Conservation (phyloP, 1,140 invertebrate species). For the Pollicipes pollicipes region DNA sequence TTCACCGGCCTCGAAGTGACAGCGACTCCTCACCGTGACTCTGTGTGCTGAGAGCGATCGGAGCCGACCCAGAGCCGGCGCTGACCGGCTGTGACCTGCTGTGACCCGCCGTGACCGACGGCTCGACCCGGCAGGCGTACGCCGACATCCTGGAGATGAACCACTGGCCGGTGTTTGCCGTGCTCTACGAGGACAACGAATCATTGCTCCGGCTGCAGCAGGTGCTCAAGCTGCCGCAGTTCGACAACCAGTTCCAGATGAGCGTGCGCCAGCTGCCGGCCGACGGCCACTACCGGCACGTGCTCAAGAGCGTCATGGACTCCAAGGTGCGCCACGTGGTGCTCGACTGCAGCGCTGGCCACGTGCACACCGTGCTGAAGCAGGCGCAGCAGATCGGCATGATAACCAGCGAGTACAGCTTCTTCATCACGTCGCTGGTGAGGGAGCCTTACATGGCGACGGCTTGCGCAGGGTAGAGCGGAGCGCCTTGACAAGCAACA, state of each 20-base stretch:
- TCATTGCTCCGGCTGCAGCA: conserved; percentile 36
- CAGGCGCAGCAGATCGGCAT: conserved; percentile 70
- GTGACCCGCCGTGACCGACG: no score
- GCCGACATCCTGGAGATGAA: conserved; percentile 30
- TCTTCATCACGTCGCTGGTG: conserved; percentile 59
- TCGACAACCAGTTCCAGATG: no score
- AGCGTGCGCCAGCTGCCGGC: conserved; percentile 18
- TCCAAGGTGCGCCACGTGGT: conserved; percentile 51
- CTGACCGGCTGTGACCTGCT: no score
- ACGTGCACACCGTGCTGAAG: conserved; percentile 43
- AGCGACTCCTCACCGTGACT: no score
- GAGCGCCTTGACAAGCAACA: no score
- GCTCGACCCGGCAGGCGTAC: conserved; percentile 31
- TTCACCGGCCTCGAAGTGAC: no score
- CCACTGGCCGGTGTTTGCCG: conserved; percentile 33
- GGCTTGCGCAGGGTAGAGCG: no score
- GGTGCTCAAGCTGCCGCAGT: conserved; percentile 17
- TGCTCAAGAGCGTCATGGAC: conserved; percentile 56
- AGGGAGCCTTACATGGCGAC: conserved; percentile 21
- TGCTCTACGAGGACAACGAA: conserved; percentile 37
- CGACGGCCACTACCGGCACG: conserved; percentile 35
- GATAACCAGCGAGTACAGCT: conserved; percentile 52
- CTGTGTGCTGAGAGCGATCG: no score
- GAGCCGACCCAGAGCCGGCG: no score
- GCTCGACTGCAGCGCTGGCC: conserved; percentile 50